Base-by-base conservation (phyloP, 2,113 vertebrate species). In the Lonchura striata region DNA sequence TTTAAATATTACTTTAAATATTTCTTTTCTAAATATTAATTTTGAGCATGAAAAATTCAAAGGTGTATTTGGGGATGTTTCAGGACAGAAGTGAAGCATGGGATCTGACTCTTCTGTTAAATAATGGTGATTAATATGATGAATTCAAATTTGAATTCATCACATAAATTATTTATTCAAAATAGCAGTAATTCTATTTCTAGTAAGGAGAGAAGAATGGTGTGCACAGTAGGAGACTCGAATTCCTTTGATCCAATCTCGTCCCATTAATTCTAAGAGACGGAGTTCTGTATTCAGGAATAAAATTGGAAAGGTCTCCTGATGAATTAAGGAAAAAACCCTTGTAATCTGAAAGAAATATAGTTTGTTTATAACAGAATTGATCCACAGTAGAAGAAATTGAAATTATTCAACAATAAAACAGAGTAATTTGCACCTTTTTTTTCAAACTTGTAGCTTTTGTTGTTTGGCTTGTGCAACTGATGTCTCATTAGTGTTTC, bases 121-220 rank as follows among this genome's bases (percentile, higher is more conserved):
- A 79, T 89, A 89, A 79, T 72, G 25, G 16, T 91, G 74, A 65
- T 81, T 76, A 85, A 65, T 31, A 33, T 85, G 75, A 13, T 83
- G 63, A 82, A 95, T 39, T 9, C 39, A 39, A 39, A 39, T 39
- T 39, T 39, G 39, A 39, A 39, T 39, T 39, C 11, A 39, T 39
- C 39, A 39, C 39, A 39, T 39, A 8, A 39, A 39, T 39, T 89
- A 28, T 60, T 72, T 27, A 44, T 88, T 94, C 39, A 63, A 74
- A 93, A 80, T 31, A 70, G 6, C 23, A 57, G 33, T 59, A 70
- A 77, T 80, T 90, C 39, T 1, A 2, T 63, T 86, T 76, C 54
- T 66, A 42, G 37, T 37, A 80, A 35, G 27, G 50, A 92, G n/a
- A 70, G 52, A 80, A 84, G 25, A 90, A 74, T 57, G 11, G 4